Evolutionary conservation across 2,888 invertebrate genomes (phyloP), one percentile per base, ranked within the genome.

Genomic region (Ephialtes manifestator): DNA sequence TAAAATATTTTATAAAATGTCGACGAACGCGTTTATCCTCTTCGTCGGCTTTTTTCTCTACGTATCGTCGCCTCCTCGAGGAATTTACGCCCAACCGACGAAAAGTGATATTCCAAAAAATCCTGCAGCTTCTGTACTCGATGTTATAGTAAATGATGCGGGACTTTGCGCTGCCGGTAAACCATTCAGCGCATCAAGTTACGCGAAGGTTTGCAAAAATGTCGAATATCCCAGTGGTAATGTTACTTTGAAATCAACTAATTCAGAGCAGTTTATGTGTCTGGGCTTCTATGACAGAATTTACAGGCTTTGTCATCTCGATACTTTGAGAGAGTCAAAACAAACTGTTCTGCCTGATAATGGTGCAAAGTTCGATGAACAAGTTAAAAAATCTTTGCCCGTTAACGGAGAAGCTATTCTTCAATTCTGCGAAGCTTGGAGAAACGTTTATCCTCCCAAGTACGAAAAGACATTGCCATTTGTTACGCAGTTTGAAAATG

Each of bases 201-300:
- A 70, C 35, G 53, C 46, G 3, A 51, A 82, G 11, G 28, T 11
- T 18, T 88, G 88, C 58, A 11, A 58, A 7, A 18, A 68, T 2
- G 1, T 70, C 1, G 13, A 24, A 13, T 80, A 51, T 63, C 75
- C 81, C 8, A 24, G 3, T 2, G 63, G 3, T 15, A 10, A 28
- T 4, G 11, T 28, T 7, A n/a, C 48, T 0, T 20, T 87, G 8
- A n/a, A 18, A 20, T 15, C 55, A 0, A 20, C 1, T 0, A 65
- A 13, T 15, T 8, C 20, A 2, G 31, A 84, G 13, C 78, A 20
- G 5, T 88, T 88, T 53, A 28, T 92, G n/a, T 92, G 92, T 55
- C 72, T 91, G 5, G 86, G 83, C 20, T 39, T 91, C 4, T 87
- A 90, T 31, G 91, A 90, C 35, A 74, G 86, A 13, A 65, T 63